Evolutionary conservation across 2,797 vertebrate genomes (phyloP).

Genomic region (Lutjanus argentimaculatus): DNA sequence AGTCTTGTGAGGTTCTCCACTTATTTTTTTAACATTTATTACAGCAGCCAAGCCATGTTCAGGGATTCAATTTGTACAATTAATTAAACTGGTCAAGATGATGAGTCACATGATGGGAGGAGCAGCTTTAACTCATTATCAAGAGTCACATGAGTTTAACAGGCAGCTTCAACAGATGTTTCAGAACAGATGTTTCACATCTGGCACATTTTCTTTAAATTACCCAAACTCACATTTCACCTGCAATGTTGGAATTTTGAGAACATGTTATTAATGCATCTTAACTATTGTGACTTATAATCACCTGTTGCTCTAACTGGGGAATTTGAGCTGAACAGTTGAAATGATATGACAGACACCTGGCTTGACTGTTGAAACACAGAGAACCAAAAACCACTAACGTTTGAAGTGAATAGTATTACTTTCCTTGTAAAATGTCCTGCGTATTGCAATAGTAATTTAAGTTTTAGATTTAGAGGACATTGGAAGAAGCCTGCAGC

Average conservation of each 20-base stretch:
- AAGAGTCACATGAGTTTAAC: neutral
- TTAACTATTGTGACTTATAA: neutral
- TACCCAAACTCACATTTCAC: neutral
- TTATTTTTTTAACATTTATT: neutral
- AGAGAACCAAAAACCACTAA: neutral
- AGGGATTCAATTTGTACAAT: neutral
- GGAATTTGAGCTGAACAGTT: neutral
- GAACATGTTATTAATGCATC: neutral
- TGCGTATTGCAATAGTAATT: neutral
- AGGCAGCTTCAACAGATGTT: neutral
- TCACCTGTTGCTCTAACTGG: neutral
- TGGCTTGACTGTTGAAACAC: neutral
- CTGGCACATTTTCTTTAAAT: neutral
- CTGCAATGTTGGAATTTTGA: neutral
- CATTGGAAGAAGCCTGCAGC: no score
- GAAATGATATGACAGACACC: neutral
- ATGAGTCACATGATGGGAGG: neutral
- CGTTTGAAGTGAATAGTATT: no score
- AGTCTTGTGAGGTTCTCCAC: neutral
- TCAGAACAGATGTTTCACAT: conserved; percentile 3
- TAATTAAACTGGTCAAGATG: neutral
- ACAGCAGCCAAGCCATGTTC: neutral
- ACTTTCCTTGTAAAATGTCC: neutral
- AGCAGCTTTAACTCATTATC: neutral
- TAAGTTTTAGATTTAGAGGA: neutral